Base-by-base conservation (phyloP, 2,888 invertebrate genomes). In the Epistrophella euchroma region DNA sequence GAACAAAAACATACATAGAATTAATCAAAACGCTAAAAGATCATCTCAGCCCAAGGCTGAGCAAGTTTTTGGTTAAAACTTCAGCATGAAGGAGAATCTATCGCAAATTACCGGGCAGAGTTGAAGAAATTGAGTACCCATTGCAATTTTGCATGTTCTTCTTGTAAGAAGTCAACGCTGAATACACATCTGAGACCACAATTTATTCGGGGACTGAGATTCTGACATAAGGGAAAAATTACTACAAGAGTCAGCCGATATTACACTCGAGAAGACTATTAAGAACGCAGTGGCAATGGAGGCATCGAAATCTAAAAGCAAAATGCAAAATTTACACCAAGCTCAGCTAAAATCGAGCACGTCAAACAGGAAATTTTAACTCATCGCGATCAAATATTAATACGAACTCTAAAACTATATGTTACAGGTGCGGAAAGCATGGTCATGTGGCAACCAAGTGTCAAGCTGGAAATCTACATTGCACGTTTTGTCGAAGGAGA, bases 191-290 rank as follows among this genome's bases (percentile, higher is more conserved):
- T 43, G 11, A 64, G 76, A 15, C 56, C 71, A 11, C 84, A 84
- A n/a, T 76, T 79, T 45, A 84, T 84, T 3, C 52, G 81, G 7
- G 74, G 77, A 35, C 47, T 86, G 52, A 28, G 79, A 84, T 35
- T 25, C n/a, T 1, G 62, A 52, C 13, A 71, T 76, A 6, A 64
- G 62, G 10, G 78, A 85, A 32, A 75, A 75, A 45, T 47, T 88
- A n/a, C 47, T 56, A 19, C 37, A 45, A 35, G 62, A 47, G 25
- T 25, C 25, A 11, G 73, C 79, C 22, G 40, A 37, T 10, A 43
- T 64, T 9, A 72, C 37, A 17, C 68, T 85, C 19, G 52, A 75
- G 19, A 56, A 76, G 35, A 72, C 45, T 4, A 45, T 78, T 9
- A 6, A 71, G 50, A 66, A 60, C 19, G 75, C 78, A 10, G 11